These are phyloP conservation scores for Papilio machaon DNA, from an alignment of 1,140 invertebrate species.

Conservation along the genomic window DNA sequence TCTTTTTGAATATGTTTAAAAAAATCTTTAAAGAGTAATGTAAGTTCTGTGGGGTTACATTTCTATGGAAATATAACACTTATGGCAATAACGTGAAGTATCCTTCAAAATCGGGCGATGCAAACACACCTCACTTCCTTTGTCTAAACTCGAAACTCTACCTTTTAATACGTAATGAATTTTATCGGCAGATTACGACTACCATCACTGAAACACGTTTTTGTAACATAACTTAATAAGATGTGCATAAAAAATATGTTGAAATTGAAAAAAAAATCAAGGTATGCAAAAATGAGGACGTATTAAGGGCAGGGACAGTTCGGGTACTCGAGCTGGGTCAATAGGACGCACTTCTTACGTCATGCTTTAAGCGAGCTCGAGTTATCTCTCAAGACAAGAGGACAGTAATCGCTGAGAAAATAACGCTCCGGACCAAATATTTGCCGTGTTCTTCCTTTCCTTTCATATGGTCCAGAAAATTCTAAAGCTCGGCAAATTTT, in stretches of 20 bases:
- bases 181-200: too few relatives aligned
- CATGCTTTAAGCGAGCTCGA: conserved; percentile 38
- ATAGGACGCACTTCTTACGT: conserved; percentile 49
- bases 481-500: neutral
- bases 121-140: too few relatives aligned
- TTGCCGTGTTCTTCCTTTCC: neutral
- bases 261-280: neutral
- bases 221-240: too few relatives aligned
- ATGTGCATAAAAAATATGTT: neutral
- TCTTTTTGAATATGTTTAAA: too few relatives aligned
- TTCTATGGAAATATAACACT: too few relatives aligned
- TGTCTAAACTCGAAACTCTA: too few relatives aligned
- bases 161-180: too few relatives aligned
- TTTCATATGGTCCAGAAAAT: neutral
- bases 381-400: conserved; percentile 28
- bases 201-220: too few relatives aligned
- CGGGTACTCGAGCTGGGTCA: conserved; percentile 40
- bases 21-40: too few relatives aligned
- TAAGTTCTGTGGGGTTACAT: too few relatives aligned
- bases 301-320: conserved; percentile 33
- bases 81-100: too few relatives aligned
- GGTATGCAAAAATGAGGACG: conserved; percentile 36
- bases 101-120: too few relatives aligned
- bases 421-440: conserved; percentile 22
- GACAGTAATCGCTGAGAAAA: conserved; percentile 24